Percentiles rank a stretch among this genome's conserved stretches.
phyloP scores from a whole-genome alignment of 2,888 invertebrate species.

The Adela reaumurella region DNA sequence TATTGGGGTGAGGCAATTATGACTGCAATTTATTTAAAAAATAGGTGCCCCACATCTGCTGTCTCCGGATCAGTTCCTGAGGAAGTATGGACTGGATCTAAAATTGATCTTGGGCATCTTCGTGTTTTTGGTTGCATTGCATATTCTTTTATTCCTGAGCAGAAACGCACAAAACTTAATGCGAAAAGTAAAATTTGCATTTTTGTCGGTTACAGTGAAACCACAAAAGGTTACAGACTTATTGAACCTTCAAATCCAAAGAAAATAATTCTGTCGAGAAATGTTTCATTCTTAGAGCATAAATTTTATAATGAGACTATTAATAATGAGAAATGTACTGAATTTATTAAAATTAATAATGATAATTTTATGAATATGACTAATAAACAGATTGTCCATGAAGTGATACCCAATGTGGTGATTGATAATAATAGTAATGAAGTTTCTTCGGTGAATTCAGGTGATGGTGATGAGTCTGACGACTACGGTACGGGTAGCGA shows the following conservation, averaged over 20 bases:
- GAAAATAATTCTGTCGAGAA: slow-evolving; percentile 8
- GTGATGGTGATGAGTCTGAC: too few relatives aligned
- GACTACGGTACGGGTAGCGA: too few relatives aligned
- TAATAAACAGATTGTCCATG: too few relatives aligned
- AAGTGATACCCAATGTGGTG: too few relatives aligned
- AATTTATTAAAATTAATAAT: too few relatives aligned
- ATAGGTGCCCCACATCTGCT: slow-evolving; percentile 10
- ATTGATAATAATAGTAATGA: too few relatives aligned
- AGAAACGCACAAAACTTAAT: slow-evolving; percentile 10
- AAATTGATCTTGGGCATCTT: slow-evolving; percentile 8
- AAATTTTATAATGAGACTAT: slow-evolving; percentile 5
- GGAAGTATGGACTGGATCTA: slow-evolving; percentile 9
- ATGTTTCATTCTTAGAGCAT: slow-evolving; percentile 10
- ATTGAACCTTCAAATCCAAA: slow-evolving; percentile 8
- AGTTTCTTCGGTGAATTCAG: too few relatives aligned
- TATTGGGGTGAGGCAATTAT: slow-evolving; percentile 13
- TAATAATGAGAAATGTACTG: neutral
- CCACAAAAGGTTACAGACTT: slow-evolving; percentile 6
- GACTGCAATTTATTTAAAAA: slow-evolving; percentile 11
- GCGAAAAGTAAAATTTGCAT: slow-evolving; percentile 8
- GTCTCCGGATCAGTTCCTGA: slow-evolving; percentile 9
- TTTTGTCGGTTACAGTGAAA: slow-evolving; percentile 8
- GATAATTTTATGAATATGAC: too few relatives aligned
- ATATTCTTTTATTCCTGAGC: slow-evolving; percentile 9
- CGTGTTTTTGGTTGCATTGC: slow-evolving; percentile 11